Conservation (phyloP, 35 echinoderm and acorn worm genomes). For the Holothuria glaberrima region DNA sequence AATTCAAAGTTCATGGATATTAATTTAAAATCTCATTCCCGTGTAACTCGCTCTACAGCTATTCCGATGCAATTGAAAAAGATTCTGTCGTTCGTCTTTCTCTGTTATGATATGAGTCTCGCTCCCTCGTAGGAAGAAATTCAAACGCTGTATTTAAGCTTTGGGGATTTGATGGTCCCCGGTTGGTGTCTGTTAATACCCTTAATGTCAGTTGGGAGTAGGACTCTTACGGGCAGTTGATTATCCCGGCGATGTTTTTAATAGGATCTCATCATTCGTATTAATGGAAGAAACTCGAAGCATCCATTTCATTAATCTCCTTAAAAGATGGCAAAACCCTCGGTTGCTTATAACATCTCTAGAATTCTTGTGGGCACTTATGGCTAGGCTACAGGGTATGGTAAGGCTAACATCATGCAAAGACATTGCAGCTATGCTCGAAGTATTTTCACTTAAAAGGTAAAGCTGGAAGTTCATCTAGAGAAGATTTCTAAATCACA, state of each 20-base stretch:
- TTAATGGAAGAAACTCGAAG: conserved; percentile 37
- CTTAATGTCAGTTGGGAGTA: conserved; percentile 35
- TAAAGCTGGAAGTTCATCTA: background rate
- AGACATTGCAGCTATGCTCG: background rate
- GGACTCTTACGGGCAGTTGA: background rate
- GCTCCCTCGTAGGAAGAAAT: conserved; percentile 17
- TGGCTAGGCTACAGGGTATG: background rate
- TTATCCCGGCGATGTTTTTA: conserved; percentile 41
- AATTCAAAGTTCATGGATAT: too few species aligned
- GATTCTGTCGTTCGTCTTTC: background rate
- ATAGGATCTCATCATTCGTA: conserved; percentile 37
- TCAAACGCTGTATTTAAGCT: conserved; percentile 29
- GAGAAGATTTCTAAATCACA: background rate
- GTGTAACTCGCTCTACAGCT: too few species aligned
- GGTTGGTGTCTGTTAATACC: conserved; percentile 37
- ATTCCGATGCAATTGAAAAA: too few species aligned
- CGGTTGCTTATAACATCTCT: background rate
- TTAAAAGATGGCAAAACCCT: background rate
- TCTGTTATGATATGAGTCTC: background rate
- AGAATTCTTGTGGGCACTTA: background rate
- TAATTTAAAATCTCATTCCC: too few species aligned
- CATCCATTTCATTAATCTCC: conserved; percentile 38
- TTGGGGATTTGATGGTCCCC: conserved; percentile 22
- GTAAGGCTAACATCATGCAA: background rate
- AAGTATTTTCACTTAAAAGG: background rate